Percentiles rank a stretch among this genome's conserved stretches.
Evolutionary conservation across 2,888 invertebrate species (phyloP).

Genomic region (Rhamphomyia laevipes): DNA sequence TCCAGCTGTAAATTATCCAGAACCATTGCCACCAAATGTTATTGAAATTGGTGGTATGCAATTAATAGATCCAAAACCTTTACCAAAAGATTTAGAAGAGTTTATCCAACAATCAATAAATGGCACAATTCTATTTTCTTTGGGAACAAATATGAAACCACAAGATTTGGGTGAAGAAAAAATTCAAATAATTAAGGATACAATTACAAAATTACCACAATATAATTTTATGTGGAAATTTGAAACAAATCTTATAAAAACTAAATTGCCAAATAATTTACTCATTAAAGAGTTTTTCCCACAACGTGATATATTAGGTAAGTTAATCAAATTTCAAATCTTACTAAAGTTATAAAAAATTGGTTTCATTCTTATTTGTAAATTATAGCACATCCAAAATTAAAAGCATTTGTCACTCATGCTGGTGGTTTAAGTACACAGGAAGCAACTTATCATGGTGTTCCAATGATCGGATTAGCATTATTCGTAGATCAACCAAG

Average conservation of each 20-base stretch:
- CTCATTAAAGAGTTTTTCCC: constrained; percentile 39
- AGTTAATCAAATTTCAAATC: too few species aligned
- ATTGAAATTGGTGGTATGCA: constrained; percentile 35
- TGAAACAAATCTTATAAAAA: constrained; percentile 12
- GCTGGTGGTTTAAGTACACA: constrained; percentile 27
- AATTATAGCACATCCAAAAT: constrained; percentile 20
- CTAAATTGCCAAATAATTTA: constrained; percentile 35
- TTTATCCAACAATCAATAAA: constrained; percentile 25
- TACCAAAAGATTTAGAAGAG: constrained; percentile 21
- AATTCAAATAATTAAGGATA: constrained; percentile 19
- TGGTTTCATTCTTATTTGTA: too few species aligned
- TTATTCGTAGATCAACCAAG: constrained; percentile 24
- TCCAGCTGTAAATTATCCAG: constrained; percentile 25
- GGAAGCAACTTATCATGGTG: constrained; percentile 27
- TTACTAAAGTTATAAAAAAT: too few species aligned
- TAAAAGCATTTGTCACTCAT: constrained; percentile 27
- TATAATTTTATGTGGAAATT: constrained; percentile 35
- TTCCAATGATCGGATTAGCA: constrained; percentile 29
- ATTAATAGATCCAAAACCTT: constrained; percentile 20
- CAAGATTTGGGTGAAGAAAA: constrained; percentile 13
- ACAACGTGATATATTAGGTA: constrained; percentile 36
- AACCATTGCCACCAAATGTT: constrained; percentile 30
- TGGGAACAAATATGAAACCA: constrained; percentile 27
- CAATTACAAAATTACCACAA: constrained; percentile 23
- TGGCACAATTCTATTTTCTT: constrained; percentile 29